Conservation (phyloP, 2,797 vertebrate genomes). For the Poecile montanus region DNA sequence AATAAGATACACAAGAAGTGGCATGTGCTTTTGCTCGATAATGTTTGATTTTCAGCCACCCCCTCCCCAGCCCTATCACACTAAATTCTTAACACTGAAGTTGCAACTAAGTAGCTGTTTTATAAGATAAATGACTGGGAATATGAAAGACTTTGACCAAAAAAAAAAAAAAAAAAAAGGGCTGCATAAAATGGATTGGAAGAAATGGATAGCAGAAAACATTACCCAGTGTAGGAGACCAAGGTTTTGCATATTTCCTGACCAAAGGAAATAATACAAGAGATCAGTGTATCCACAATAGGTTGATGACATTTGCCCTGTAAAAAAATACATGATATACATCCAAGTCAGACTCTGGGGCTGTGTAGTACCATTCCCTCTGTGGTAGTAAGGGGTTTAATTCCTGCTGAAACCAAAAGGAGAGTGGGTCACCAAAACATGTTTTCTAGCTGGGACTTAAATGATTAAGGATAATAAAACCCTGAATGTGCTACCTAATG, state of each 20-base stretch:
- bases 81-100: conserved; percentile 65
- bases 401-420: background rate
- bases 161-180: conserved; percentile 18
- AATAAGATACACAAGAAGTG: conserved; percentile 70
- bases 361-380: background rate
- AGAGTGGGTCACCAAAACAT: background rate
- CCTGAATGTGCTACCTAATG: background rate
- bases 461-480: background rate
- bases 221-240: background rate
- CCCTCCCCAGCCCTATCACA: background rate
- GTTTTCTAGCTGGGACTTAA: background rate
- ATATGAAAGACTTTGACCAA: conserved; percentile 24
- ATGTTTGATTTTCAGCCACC: conserved; percentile 56
- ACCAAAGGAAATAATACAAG: conserved; percentile 10
- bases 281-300: background rate
- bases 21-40: conserved; percentile 67
- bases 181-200: conserved; percentile 42
- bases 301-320: conserved; percentile 13
- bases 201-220: conserved; percentile 10
- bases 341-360: background rate
- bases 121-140: conserved; percentile 63
- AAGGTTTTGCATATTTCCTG: conserved; percentile 36
- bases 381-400: background rate
- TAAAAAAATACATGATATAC: background rate
- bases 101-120: conserved; percentile 65